phyloP scores from a whole-genome alignment of 2,113 vertebrate genomes.

The Holacanthus passer region DNA sequence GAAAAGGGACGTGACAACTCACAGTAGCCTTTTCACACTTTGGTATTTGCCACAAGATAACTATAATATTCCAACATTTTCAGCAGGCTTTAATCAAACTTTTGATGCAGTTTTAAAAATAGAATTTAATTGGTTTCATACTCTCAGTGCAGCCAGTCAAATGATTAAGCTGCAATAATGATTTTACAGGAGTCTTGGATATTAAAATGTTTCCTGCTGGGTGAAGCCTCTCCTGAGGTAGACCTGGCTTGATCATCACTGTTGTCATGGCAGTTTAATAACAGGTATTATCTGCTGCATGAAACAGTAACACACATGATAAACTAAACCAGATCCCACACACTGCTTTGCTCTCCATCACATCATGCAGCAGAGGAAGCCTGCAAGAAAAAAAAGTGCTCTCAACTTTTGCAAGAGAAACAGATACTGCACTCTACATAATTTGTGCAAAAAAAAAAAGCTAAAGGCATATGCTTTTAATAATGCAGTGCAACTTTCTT shows the following conservation, averaged over 20 bases:
- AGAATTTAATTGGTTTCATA: neutral
- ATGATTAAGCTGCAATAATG: neutral
- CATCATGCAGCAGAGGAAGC: neutral
- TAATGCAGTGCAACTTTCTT: constrained; percentile 57
- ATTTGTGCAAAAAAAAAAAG: constrained; percentile 34
- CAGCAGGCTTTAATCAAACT: neutral
- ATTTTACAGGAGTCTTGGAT: constrained; percentile 15
- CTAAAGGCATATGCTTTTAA: constrained; percentile 24
- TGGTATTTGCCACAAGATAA: neutral
- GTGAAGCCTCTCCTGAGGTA: constrained; percentile 20
- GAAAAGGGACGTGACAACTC: neutral
- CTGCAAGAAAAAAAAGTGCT: neutral
- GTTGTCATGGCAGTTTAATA: constrained; percentile 67
- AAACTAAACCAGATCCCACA: neutral
- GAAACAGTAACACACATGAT: constrained; percentile 37
- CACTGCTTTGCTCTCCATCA: neutral
- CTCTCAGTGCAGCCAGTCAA: neutral
- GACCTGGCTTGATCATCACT: constrained; percentile 56
- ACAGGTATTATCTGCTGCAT: constrained; percentile 13
- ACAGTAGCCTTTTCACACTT: neutral
- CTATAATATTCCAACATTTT: neutral
- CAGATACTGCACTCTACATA: neutral
- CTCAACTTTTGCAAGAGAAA: constrained; percentile 26
- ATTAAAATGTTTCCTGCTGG: constrained; percentile 54
- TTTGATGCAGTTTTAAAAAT: neutral